These are phyloP conservation scores for Scotopteryx bipunctaria DNA, from an alignment of 2,888 invertebrate genomes.

Conservation along the genomic window DNA sequence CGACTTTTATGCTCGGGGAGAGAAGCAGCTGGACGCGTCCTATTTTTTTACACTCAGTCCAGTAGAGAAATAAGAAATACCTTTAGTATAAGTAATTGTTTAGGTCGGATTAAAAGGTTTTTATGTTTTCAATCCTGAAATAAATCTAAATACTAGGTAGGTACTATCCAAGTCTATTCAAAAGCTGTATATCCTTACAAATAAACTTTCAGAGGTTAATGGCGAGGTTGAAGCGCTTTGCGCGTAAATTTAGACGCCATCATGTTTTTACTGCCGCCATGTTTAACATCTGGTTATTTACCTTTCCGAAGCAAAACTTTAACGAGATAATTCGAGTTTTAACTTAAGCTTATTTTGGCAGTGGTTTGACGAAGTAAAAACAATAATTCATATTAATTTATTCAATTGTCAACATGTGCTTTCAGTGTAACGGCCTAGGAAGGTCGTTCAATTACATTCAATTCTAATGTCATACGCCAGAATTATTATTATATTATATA, in stretches of 20 bases:
- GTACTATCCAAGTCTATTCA: not conserved
- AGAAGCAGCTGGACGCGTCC: too few relatives aligned
- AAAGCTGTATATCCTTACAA: slow-evolving; percentile 5
- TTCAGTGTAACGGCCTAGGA: slow-evolving; percentile 40
- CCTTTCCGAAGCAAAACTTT: too few relatives aligned
- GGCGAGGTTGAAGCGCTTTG: slow-evolving; percentile 44
- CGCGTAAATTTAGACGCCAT: slow-evolving; percentile 52
- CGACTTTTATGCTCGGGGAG: too few relatives aligned
- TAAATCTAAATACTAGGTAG: too few relatives aligned
- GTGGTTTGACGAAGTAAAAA: slow-evolving; percentile 12
- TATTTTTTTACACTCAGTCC: too few relatives aligned
- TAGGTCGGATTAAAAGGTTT: too few relatives aligned
- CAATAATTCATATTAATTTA: slow-evolving; percentile 14
- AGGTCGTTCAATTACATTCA: slow-evolving; percentile 40
- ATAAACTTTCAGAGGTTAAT: slow-evolving; percentile 40
- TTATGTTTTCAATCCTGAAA: too few relatives aligned
- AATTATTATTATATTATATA: too few relatives aligned
- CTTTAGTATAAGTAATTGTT: too few relatives aligned
- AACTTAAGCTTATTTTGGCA: slow-evolving; percentile 10
- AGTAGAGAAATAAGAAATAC: too few relatives aligned
- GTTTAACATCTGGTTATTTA: slow-evolving; percentile 42
- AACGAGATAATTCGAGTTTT: too few relatives aligned
- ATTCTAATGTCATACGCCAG: slow-evolving; percentile 33
- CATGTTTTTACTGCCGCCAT: slow-evolving; percentile 50
- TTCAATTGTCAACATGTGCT: slow-evolving; percentile 12